These are phyloP conservation scores for Drosophila novamexicana DNA, from an alignment of 1,140 invertebrate genomes.

Conservation along the genomic window DNA sequence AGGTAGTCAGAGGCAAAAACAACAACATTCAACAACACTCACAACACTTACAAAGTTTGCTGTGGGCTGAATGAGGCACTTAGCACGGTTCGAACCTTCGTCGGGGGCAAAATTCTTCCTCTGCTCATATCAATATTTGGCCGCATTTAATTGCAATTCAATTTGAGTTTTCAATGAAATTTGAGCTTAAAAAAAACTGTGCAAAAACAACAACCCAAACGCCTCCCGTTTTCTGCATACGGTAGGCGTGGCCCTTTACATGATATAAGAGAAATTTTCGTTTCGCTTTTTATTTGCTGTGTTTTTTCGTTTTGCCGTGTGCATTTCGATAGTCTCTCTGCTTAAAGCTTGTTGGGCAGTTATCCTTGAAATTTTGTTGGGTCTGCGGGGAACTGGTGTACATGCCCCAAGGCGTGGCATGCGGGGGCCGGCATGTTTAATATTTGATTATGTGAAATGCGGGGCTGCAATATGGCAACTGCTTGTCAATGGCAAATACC, in stretches of 20 bases:
- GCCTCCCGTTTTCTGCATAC: neutral
- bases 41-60: neutral
- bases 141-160: constrained; percentile 63
- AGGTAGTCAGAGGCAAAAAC: constrained; percentile 12
- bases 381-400: neutral
- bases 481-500: constrained; percentile 60
- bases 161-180: constrained; percentile 53
- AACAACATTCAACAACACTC: neutral
- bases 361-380: constrained; percentile 27
- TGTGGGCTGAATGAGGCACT: constrained; percentile 13
- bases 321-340: constrained; percentile 5
- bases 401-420: neutral
- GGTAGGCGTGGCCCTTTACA: neutral
- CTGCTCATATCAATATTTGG: constrained; percentile 14
- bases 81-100: neutral
- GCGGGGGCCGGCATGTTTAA: constrained; percentile 19
- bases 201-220: neutral
- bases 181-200: constrained; percentile 8
- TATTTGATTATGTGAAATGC: constrained; percentile 49
- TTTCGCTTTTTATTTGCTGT: constrained; percentile 1
- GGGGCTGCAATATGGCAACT: constrained; percentile 52
- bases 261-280: neutral
- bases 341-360: constrained; percentile 4
- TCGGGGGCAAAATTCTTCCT: neutral
- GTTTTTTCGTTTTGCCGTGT: neutral